A percentile compares a stretch with the other conserved stretches of the same genome.
These are phyloP conservation scores for Synanthedon myopaeformis DNA, from an alignment of 2,888 invertebrate genomes.

Conservation along the genomic window DNA sequence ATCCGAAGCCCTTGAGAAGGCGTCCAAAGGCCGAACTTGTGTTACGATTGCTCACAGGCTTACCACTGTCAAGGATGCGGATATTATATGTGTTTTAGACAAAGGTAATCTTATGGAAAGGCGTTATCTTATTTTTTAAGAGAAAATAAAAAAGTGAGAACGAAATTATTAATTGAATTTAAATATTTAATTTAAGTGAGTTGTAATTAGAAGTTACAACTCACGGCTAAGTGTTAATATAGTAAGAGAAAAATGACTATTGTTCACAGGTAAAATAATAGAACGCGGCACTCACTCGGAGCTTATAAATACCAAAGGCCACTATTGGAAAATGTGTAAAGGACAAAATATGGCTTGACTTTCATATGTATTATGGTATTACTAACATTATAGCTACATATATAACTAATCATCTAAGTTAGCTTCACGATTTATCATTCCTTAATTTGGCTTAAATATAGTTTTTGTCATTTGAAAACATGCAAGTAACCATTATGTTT, in stretches of 20 bases:
- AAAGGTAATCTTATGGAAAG: conserved; percentile 61
- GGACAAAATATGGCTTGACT: conserved; percentile 35
- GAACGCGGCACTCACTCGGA: conserved; percentile 81
- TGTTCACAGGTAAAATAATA: conserved; percentile 73
- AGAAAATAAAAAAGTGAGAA: too few relatives aligned
- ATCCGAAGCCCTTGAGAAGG: conserved; percentile 85
- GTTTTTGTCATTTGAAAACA: too few relatives aligned
- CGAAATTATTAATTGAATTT: not conserved
- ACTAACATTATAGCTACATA: too few relatives aligned
- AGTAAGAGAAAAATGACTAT: not conserved
- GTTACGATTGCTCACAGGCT: conserved; percentile 89
- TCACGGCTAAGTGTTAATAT: not conserved
- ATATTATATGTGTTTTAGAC: conserved; percentile 86
- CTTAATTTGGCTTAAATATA: too few relatives aligned
- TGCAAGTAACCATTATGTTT: too few relatives aligned
- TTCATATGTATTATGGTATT: too few relatives aligned
- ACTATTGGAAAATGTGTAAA: conserved; percentile 75
- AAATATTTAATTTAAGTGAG: not conserved
- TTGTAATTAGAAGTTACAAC: not conserved
- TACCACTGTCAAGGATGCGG: conserved; percentile 84
- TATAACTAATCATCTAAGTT: too few relatives aligned
- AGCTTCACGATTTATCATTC: too few relatives aligned
- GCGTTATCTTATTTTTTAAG: too few relatives aligned
- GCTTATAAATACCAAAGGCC: conserved; percentile 72
- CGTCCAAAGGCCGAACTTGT: conserved; percentile 84